phyloP scores from a whole-genome alignment of 1,140 invertebrate genomes.

The Hyles euphorbiae region DNA sequence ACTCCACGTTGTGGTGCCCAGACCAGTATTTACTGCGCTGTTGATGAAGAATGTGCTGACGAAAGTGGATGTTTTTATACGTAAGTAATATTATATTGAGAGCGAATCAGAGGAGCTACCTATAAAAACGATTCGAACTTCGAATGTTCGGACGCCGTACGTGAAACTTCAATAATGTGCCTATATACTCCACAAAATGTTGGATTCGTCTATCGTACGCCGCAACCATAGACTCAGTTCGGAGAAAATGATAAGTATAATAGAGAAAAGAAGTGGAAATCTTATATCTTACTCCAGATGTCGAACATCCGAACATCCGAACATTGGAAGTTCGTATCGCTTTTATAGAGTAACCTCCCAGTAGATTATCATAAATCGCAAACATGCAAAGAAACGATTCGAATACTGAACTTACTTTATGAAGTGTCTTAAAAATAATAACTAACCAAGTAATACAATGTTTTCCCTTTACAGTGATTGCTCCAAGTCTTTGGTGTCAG shows the following conservation, averaged over 20 bases:
- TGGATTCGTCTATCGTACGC: too few relatives aligned
- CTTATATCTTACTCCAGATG: too few relatives aligned
- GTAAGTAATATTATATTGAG: conserved; percentile 44
- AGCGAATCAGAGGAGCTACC: not conserved
- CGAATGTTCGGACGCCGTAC: too few relatives aligned
- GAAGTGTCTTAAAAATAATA: not conserved
- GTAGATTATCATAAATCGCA: not conserved
- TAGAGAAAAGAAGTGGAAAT: too few relatives aligned
- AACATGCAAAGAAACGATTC: not conserved
- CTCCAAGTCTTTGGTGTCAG: not conserved
- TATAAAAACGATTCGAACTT: not conserved
- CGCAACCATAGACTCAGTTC: too few relatives aligned
- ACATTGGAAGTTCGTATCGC: too few relatives aligned
- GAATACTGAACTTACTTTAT: not conserved
- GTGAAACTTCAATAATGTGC: too few relatives aligned
- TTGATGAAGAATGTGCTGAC: conserved; percentile 79
- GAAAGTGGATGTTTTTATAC: conserved; percentile 79
- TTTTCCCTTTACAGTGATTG: conserved; percentile 6
- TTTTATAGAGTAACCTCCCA: too few relatives aligned
- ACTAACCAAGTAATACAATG: not conserved
- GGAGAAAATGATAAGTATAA: too few relatives aligned
- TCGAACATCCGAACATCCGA: too few relatives aligned
- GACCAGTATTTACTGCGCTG: conserved; percentile 84
- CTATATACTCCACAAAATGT: too few relatives aligned
- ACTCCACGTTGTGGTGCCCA: conserved; percentile 83